Evolutionary conservation across 1,140 invertebrate species (phyloP).

Genomic region (Trichomalopsis sarcophagae): DNA sequence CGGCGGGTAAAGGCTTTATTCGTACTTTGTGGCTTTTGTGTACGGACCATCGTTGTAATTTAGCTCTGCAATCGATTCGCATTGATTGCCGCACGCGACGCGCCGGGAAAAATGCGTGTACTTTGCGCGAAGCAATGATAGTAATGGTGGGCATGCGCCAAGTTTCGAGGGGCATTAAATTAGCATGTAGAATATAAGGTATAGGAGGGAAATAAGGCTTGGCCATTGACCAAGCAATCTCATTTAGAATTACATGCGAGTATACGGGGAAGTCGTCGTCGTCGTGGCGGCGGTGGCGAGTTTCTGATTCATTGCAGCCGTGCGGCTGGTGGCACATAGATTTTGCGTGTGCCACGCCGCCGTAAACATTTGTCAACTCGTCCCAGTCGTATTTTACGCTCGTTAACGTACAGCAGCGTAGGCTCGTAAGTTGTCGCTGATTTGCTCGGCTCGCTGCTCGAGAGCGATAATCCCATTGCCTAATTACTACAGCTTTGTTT

Average conservation of each 20-base stretch:
- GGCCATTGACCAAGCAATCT: conserved; percentile 26
- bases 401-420: conserved; percentile 51
- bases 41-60: no score
- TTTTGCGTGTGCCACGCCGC: conserved; percentile 52
- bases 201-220: neutral
- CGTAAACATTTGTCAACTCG: conserved; percentile 61
- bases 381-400: conserved; percentile 58
- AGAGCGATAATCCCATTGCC: conserved; percentile 46
- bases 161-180: neutral
- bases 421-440: conserved; percentile 46
- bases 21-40: no score
- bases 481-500: conserved; percentile 44
- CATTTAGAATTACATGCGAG: conserved; percentile 43
- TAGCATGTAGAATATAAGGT: neutral
- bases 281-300: neutral
- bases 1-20: no score
- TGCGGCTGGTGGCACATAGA: conserved; percentile 45
- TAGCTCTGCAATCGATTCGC: no score
- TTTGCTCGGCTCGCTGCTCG: conserved; percentile 18
- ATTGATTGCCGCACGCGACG: no score
- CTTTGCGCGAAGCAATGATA: no score
- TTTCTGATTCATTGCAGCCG: conserved; percentile 47
- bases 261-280: no score
- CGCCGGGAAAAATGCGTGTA: no score
- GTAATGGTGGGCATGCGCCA: neutral